Base-by-base conservation (phyloP, 2,888 invertebrate genomes). In the Athetis lepigone region DNA sequence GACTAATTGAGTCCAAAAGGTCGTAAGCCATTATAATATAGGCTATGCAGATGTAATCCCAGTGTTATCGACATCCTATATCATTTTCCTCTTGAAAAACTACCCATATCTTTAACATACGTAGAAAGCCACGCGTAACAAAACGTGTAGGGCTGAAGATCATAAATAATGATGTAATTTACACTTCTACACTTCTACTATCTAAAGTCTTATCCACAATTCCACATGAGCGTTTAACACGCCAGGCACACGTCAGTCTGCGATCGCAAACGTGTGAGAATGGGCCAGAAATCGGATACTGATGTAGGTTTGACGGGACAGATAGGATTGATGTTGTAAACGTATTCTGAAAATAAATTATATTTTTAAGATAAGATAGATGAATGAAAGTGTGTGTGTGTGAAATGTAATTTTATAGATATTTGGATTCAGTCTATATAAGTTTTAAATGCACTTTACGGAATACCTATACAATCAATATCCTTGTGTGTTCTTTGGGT, bases 131-230 rank as follows among this genome's bases (percentile, higher is more conserved):
- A 71, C 43, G 49, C 21, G 47, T 21, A 4, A 23, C 43, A 39
- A 49, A 55, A 55, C 49, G 49, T 72, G 55, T 25, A 0, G 13
- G 29, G 18, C 13, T 18, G 27, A 9, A 36, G 27, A 9, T 54
- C 9, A 63, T 71, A 49, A 54, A 68, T 49, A 45, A 64, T 63
- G 11, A 21, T 63, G 37, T 52, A 52, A 62, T 19, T 18, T 8
- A 39, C 11, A 49, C n/a, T n/a, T 13, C 11, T 25, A 36, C 55
- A 19, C 18, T 25, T 16, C 19, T 4, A 16, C 4, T 23, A 21
- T 33, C 29, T 43, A 45, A 45, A 23, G 54, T 8, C 2, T n/a
- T 9, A n/a, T 19, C 18, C 19, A 52, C 18, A 5, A 9, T 23
- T 18, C 37, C 11, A 46, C 21, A 39, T 11, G 13, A 6, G 6